Evolutionary conservation across 2,888 invertebrate species (phyloP).

Genomic region (Phyllotreta cruciferae): DNA sequence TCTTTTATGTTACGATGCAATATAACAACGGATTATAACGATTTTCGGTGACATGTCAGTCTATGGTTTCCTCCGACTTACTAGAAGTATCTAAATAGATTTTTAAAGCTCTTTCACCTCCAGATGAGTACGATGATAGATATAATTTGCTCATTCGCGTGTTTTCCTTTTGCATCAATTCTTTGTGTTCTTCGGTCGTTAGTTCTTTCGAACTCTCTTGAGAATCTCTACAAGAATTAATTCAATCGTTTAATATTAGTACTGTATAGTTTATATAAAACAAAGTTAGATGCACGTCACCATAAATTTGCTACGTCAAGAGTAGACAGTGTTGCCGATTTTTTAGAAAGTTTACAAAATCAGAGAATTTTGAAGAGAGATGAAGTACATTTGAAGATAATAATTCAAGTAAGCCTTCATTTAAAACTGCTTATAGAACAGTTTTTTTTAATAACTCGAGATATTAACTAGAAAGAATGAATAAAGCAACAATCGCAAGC

Average conservation of each 20-base stretch:
- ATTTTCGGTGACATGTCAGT: slow-evolving; percentile 55
- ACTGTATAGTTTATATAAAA: no score
- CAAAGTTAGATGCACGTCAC: no score
- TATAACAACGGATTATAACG: slow-evolving; percentile 53
- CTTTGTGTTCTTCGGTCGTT: slow-evolving; percentile 68
- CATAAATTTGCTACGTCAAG: no score
- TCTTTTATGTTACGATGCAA: slow-evolving; percentile 51
- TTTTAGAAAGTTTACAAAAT: no score
- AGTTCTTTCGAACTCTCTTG: slow-evolving; percentile 67
- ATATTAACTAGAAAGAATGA: no score
- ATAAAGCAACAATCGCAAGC: no score
- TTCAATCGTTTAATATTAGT: slow-evolving; percentile 16
- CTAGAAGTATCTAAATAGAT: slow-evolving; percentile 70
- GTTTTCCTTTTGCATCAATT: slow-evolving; percentile 68
- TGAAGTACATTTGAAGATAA: no score
- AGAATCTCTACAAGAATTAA: slow-evolving; percentile 64
- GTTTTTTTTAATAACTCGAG: no score
- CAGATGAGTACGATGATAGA: slow-evolving; percentile 64
- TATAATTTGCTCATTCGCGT: slow-evolving; percentile 61
- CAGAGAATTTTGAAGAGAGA: no score
- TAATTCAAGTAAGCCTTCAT: no score
- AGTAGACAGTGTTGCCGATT: no score
- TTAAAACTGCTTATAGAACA: no score
- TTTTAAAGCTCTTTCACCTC: slow-evolving; percentile 75
- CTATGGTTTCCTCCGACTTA: slow-evolving; percentile 56